Conservation (phyloP, 2,797 vertebrate species). For the Gymnodraco acuticeps region DNA sequence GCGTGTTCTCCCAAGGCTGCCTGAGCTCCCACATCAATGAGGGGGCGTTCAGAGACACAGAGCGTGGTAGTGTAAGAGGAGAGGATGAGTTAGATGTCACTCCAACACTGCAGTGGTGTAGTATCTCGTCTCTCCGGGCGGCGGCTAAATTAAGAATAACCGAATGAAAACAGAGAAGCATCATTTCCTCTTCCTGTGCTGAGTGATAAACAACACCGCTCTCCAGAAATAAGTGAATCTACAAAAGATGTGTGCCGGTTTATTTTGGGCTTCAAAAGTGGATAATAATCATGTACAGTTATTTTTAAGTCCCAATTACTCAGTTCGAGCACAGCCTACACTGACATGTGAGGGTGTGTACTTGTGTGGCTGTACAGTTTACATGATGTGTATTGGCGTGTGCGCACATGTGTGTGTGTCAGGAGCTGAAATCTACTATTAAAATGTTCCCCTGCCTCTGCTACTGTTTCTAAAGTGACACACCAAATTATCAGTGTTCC, state of each 20-base stretch:
- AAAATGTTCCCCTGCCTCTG: conserved; percentile 12
- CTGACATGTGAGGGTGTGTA: conserved; percentile 6
- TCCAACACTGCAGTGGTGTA: conserved; percentile 34
- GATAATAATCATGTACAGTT: conserved; percentile 16
- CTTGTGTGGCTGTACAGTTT: background rate
- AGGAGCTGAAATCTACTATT: conserved; percentile 22
- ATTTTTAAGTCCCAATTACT: conserved; percentile 27
- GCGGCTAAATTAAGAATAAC: conserved; percentile 19
- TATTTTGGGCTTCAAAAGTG: conserved; percentile 35
- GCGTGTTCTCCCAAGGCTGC: conserved; percentile 74
- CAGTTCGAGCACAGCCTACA: conserved; percentile 22
- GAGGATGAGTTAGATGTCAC: conserved; percentile 51
- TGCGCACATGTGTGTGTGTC: background rate
- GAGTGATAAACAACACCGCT: conserved; percentile 4
- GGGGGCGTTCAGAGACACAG: conserved; percentile 63
- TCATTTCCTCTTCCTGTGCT: conserved; percentile 45
- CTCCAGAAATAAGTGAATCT: conserved; percentile 19
- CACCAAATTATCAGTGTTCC: background rate
- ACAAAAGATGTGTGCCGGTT: background rate
- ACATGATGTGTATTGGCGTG: no score
- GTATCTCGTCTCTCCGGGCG: conserved; percentile 20
- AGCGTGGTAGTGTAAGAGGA: conserved; percentile 33
- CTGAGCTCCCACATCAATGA: conserved; percentile 70
- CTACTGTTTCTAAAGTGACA: conserved; percentile 2
- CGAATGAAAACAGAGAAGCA: conserved; percentile 20